phyloP scores from a whole-genome alignment of 2,797 vertebrate genomes.

The Fringilla coelebs region DNA sequence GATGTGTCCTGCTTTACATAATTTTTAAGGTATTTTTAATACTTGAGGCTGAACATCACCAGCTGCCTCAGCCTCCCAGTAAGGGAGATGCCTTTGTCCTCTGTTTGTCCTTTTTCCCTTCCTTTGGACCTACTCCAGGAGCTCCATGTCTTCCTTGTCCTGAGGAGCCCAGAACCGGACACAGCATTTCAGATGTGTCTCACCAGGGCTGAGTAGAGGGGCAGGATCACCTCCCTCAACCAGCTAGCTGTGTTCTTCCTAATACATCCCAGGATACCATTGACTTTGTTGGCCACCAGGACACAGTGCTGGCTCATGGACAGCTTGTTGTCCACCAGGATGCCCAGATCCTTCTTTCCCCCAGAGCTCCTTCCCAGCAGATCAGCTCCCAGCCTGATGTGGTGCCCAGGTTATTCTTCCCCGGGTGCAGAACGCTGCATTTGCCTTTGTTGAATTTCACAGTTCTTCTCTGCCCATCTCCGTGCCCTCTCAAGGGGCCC shows the following conservation, averaged over 20 bases:
- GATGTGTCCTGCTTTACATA: background rate
- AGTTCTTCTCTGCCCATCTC: background rate
- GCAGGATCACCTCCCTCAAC: accelerated
- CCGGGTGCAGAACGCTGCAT: accelerated
- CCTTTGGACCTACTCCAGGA: background rate
- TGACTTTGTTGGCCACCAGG: background rate
- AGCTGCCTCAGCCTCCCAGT: background rate
- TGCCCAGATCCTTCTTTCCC: too few species aligned
- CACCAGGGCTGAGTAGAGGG: background rate
- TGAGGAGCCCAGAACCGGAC: background rate
- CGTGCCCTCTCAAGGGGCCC: accelerated
- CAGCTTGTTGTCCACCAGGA: background rate
- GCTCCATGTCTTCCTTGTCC: accelerated
- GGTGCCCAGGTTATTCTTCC: background rate
- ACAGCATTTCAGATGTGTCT: background rate
- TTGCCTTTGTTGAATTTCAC: background rate
- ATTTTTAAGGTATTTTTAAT: background rate
- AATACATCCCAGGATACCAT: accelerated
- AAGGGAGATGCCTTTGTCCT: background rate
- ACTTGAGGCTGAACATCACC: background rate
- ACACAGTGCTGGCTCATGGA: background rate
- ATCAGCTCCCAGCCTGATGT: background rate
- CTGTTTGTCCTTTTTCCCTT: background rate
- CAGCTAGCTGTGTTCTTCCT: background rate
- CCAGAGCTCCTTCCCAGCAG: background rate